Percentiles rank a stretch among this genome's conserved stretches.
Conservation (phyloP, 1,140 invertebrate genomes). For the Drosophila pachea region DNA sequence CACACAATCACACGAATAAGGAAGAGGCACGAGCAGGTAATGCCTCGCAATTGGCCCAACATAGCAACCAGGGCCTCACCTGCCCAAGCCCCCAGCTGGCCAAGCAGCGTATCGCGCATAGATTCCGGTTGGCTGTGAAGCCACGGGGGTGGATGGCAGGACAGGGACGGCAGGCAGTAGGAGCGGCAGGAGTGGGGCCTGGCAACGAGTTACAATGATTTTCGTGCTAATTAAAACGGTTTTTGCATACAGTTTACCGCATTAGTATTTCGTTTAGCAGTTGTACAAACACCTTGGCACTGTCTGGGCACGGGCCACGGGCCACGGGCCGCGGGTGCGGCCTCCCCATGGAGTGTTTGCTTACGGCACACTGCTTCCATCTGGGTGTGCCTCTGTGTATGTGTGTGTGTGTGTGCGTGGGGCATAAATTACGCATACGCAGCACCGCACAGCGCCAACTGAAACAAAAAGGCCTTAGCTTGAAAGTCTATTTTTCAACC, state of each 20-base stretch:
- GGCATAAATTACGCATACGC: constrained; percentile 75
- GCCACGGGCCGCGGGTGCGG: too few species aligned
- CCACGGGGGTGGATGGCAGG: too few species aligned
- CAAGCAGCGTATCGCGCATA: background rate
- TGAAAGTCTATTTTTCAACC: constrained; percentile 60
- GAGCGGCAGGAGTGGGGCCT: background rate
- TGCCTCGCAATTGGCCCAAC: background rate
- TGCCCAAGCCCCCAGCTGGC: background rate
- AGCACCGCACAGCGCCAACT: constrained; percentile 35
- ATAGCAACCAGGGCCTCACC: background rate
- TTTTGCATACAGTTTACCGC: constrained; percentile 77
- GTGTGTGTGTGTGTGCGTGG: constrained; percentile 26
- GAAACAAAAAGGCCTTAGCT: constrained; percentile 50
- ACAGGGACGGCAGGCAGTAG: too few species aligned
- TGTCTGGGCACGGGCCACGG: constrained; percentile 23
- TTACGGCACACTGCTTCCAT: constrained; percentile 15
- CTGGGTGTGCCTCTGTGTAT: constrained; percentile 19
- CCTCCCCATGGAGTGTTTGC: constrained; percentile 41
- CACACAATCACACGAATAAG: too few species aligned
- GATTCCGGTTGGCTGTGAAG: background rate
- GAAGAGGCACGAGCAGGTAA: background rate
- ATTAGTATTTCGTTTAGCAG: constrained; percentile 75
- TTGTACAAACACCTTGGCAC: constrained; percentile 63
- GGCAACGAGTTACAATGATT: constrained; percentile 74
- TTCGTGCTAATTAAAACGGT: constrained; percentile 78